Evolutionary conservation across 1,140 invertebrate genomes (phyloP).

Genomic region (Phortica variegata): DNA sequence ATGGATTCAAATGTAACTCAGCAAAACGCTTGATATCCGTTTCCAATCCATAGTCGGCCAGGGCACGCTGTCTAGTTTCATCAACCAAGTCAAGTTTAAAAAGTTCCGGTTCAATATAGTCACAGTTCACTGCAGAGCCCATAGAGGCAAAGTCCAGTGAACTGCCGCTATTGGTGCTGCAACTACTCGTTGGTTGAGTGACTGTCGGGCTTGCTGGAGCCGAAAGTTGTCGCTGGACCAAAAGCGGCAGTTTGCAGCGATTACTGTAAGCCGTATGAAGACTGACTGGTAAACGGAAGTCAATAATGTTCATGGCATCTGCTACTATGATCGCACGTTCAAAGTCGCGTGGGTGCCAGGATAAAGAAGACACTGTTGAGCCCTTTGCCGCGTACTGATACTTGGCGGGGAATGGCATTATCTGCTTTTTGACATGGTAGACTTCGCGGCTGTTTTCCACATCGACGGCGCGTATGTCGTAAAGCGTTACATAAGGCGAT

Average conservation of each 20-base stretch:
- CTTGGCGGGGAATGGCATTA: slow-evolving; percentile 48
- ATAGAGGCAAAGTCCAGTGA: slow-evolving; percentile 13
- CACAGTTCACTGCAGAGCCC: slow-evolving; percentile 36
- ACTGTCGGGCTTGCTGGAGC: slow-evolving; percentile 11
- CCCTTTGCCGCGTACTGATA: slow-evolving; percentile 35
- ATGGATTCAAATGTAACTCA: slow-evolving; percentile 28
- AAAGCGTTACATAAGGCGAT: slow-evolving; percentile 44
- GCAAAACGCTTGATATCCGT: slow-evolving; percentile 32
- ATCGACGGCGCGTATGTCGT: slow-evolving; percentile 48
- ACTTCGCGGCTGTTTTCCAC: slow-evolving; percentile 40
- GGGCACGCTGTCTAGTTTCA: slow-evolving; percentile 40
- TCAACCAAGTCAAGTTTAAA: slow-evolving; percentile 43
- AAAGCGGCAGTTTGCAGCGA: slow-evolving; percentile 43
- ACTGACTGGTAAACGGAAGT: slow-evolving; percentile 41
- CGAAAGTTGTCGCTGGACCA: slow-evolving; percentile 37
- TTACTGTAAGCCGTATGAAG: slow-evolving; percentile 44
- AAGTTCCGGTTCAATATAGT: slow-evolving; percentile 34
- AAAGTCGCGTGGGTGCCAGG: slow-evolving; percentile 50
- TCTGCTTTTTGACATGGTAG: slow-evolving; percentile 47
- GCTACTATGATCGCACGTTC: slow-evolving; percentile 44
- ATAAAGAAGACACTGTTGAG: slow-evolving; percentile 27
- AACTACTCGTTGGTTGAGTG: slow-evolving; percentile 33
- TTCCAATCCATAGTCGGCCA: slow-evolving; percentile 41
- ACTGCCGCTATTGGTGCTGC: slow-evolving; percentile 29
- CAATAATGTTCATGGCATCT: slow-evolving; percentile 40